Evolutionary conservation across 2,888 invertebrate genomes (phyloP), one percentile per base, ranked within the genome.

Genomic region (Thelaira solivaga): DNA sequence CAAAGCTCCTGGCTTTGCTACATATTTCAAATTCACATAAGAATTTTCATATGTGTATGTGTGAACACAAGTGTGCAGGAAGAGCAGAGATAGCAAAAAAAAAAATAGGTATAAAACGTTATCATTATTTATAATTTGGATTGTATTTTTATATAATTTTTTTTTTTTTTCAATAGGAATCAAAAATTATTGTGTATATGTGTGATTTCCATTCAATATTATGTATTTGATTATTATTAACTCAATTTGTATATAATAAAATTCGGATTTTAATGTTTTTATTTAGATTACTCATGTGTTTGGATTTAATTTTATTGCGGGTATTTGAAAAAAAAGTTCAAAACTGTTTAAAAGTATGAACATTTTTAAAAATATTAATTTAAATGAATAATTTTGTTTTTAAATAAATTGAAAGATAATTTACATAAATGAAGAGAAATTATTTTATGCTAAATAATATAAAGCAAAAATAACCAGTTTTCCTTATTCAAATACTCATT

Each of bases 1-100:
- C 81, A 96, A 91, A 1, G 96, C 92, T 76, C 94, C 93, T 22
- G 96, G 96, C 83, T 94, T 94, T 24, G 94, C 95, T 93, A 89
- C 45, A 85, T 87, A 81, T 69, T 31, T 75, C 24, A 6, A 57
- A 55, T 61, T 24, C 16, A 16, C 39, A 43, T 4, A 41, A 11
- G 5, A 0, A 11, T 29, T 47, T 67, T 45, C 13, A 18, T 34
- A 5, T 62, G 7, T 22, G 8, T 3, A 20, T 47, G 57, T 45
- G 10, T 13, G 18, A 10, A 18, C 7, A n/a, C n/a, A 45, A 7
- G 43, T 47, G 22, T 18, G 4, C 18, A 4, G n/a, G 57, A 67
- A 26, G 83, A 81, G 76, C 80, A 75, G 73, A 79, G 68, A 68
- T 22, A 53, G 64, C 18, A 81, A 76, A 68, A 47, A 69, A 41